Evolutionary conservation across 2,113 vertebrate species (phyloP).

Genomic region (Urocitellus parryii): DNA sequence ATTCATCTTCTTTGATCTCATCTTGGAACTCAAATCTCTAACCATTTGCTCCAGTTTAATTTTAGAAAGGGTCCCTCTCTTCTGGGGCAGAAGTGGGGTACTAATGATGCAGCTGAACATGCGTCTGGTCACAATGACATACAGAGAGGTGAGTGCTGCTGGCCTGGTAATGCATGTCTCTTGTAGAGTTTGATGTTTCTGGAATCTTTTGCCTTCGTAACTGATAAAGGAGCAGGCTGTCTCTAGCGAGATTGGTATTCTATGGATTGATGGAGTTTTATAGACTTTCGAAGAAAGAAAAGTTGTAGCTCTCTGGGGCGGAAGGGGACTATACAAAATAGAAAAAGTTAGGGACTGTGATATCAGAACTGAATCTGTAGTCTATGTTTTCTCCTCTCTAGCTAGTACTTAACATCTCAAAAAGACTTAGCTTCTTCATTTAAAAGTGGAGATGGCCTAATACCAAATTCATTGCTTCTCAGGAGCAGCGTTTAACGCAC

Average conservation of each 20-base stretch:
- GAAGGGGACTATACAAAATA: neutral
- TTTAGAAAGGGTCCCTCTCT: neutral
- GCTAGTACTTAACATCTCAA: neutral
- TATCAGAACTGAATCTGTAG: neutral
- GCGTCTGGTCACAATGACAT: neutral
- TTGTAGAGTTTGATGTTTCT: neutral
- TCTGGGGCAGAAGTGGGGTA: neutral
- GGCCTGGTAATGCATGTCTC: neutral
- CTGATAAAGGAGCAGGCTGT: neutral
- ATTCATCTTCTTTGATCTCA: neutral
- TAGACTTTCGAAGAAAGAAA: neutral
- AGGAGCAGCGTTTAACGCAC: neutral
- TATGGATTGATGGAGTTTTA: neutral
- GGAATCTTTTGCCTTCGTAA: neutral
- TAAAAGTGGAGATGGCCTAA: neutral
- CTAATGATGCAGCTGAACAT: fast-evolving
- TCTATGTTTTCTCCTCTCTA: neutral
- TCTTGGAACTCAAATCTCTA: neutral
- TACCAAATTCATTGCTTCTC: neutral
- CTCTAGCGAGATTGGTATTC: neutral
- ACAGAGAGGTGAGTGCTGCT: neutral
- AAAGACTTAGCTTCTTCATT: neutral
- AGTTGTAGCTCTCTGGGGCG: neutral
- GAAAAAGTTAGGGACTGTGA: neutral
- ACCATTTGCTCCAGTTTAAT: neutral